Conservation (phyloP, 1,140 invertebrate genomes). For the Cherax quadricarinatus region DNA sequence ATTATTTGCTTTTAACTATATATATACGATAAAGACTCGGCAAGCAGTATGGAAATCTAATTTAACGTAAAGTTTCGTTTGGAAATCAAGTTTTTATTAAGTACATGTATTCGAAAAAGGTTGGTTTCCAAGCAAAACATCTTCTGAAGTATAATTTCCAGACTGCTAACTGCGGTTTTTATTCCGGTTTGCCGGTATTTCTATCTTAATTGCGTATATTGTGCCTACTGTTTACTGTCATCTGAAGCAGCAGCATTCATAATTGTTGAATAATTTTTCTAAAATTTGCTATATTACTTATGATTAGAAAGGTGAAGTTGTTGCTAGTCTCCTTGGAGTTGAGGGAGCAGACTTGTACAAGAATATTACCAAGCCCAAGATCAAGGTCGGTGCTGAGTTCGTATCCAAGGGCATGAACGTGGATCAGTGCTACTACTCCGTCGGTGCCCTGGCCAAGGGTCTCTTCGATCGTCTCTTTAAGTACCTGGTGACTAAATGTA, state of each 20-base stretch:
- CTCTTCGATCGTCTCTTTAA: slow-evolving; percentile 80
- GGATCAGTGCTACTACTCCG: slow-evolving; percentile 77
- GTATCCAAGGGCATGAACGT: slow-evolving; percentile 76
- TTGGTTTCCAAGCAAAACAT: not conserved
- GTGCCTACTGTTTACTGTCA: no score
- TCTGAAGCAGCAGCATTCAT: no score
- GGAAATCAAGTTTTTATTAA: not conserved
- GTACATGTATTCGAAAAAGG: not conserved
- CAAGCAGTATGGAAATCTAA: no score
- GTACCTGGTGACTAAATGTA: slow-evolving; percentile 80
- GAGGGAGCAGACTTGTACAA: slow-evolving; percentile 76
- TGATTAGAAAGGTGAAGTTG: slow-evolving; percentile 77
- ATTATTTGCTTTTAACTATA: not conserved
- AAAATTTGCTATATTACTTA: not conserved
- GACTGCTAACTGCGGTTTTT: not conserved
- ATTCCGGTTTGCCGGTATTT: no score
- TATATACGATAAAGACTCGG: not conserved
- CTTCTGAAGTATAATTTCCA: not conserved
- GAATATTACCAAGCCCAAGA: slow-evolving; percentile 58
- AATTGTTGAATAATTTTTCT: no score
- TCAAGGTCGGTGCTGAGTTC: slow-evolving; percentile 64
- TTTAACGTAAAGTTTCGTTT: no score
- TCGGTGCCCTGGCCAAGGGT: slow-evolving; percentile 81
- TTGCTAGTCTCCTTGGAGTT: slow-evolving; percentile 79
- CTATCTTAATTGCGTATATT: no score